Evolutionary conservation across 1,140 invertebrate species (phyloP), one percentile per base, ranked within the genome.

Genomic region (Drosophila nigrodunni): DNA sequence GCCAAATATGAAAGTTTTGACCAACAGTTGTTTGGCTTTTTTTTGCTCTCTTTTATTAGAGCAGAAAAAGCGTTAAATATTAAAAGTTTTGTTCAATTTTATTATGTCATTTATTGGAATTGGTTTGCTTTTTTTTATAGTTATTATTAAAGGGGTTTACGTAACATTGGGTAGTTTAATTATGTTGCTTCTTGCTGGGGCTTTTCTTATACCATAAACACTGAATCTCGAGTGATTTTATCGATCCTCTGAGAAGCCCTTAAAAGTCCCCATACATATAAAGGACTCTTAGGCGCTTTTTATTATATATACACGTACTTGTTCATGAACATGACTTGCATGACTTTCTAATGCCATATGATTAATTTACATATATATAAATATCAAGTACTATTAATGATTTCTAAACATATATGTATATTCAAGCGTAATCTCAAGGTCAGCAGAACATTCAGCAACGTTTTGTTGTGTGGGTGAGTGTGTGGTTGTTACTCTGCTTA

Each of bases 351-450:
- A 39, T 61, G n/a, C 10, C n/a, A 35, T 61, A 21, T 30, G 44
- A 49, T 49, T 49, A 49, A 61, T 47, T 30, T 11, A 8, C 34
- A 15, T 34, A 35, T 15, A 37, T 37, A 7, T 46, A 10, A 34
- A 15, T 18, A 47, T 61, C 49, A 10, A 21, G 3, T 30, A 30
- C 25, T 39, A 50, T 50, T 34, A 37, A 57, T 43, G 2, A 8
- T 54, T 66, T 46, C 8, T 9, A 41, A 13, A 52, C n/a, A 10
- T 30, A 41, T 46, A 9, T 30, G 30, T 46, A 9, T 37, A 60
- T 44, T 21, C 41, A 3, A 59, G 55, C 46, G 44, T 50, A 46
- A 25, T 66, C 34, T 39, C 68, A 71, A 70, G 67, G 59, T 62
- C 47, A 43, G 7, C 13, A 18, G 30, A 66, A 55, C 30, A 15